Evolutionary conservation across 1,140 invertebrate species (phyloP), one percentile per base, ranked within the genome.

Genomic region (Lineus longissimus): DNA sequence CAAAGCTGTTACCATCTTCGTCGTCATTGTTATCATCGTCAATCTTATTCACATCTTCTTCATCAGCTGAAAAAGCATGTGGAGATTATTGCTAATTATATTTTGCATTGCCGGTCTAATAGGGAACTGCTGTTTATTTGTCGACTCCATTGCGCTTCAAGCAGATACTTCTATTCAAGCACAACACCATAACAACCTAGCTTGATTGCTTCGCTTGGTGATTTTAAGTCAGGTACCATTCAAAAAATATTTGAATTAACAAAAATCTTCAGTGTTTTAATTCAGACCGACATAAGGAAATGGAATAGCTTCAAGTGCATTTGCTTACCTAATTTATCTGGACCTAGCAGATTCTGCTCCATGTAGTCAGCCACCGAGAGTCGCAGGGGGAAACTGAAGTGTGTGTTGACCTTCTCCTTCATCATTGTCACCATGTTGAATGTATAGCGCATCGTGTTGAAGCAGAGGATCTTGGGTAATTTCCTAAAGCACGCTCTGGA

Each of bases 361-460:
- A 96, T 91, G 76, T 97, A 97, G 17, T 91, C 90, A 0, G 91
- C 90, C 94, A 97, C 97, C 76, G 96, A 93, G 0, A 97, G 83
- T 55, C 89, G 83, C 76, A 96, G 85, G 0, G 94, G 94, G 82
- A 97, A 97, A n/a, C 93, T 95, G 77, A 97, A 97, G 75, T 96
- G 94, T 0, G 94, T 97, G 79, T 97, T 97, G 0, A 97, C 93
- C 78, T 97, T 97, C 79, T 97, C 95, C 75, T 96, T 96, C 11
- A 93, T 85, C 93, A 97, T 96, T 0, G 94, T 97, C 0, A 95
- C 86, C 94, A 97, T 96, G 78, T 97, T 97, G 76, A 97, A 97
- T 0, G 94, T 95, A 70, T 97, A 97, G n/a, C 94, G 85, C 94
- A 97, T 95, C 0, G 94, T 97, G 77, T 97, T 97, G 75, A 97